A percentile compares a stretch with the other conserved stretches of the same genome.
Conservation (phyloP, 2,113 vertebrate genomes). For the Paracanthobrama guichenoti region DNA sequence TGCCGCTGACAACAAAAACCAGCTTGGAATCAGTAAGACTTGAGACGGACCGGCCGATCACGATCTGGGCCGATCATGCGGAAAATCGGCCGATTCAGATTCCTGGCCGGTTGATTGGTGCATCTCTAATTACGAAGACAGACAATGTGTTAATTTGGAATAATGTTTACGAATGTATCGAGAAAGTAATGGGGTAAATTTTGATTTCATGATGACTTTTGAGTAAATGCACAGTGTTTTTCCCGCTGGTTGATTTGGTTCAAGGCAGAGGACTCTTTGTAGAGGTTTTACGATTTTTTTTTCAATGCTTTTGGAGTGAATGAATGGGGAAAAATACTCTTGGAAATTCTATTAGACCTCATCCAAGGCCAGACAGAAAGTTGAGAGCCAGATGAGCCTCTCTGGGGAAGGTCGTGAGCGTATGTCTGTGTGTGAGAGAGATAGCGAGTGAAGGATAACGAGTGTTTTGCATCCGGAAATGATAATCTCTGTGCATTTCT, state of each 20-base stretch:
- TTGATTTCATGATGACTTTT: not conserved
- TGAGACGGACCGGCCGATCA: no score
- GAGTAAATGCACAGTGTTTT: not conserved
- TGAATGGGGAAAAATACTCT: not conserved
- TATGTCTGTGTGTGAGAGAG: not conserved
- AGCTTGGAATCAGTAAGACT: no score
- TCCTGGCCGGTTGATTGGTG: no score
- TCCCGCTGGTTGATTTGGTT: not conserved
- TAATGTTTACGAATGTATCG: not conserved
- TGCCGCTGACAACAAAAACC: no score
- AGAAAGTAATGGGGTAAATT: not conserved
- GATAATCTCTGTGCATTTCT: slow-evolving; percentile 6
- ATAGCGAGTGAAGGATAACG: not conserved
- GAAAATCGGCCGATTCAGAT: no score
- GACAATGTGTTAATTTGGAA: not conserved
- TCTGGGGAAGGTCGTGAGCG: not conserved
- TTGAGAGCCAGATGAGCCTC: not conserved
- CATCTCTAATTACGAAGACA: not conserved
- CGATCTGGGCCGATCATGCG: no score
- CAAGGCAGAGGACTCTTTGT: not conserved
- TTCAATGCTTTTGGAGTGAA: not conserved
- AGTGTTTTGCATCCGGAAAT: slow-evolving; percentile 26
- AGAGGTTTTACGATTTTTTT: not conserved
- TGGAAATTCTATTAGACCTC: not conserved
- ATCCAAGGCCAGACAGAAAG: slow-evolving; percentile 2